Percentiles rank a stretch among this genome's conserved stretches.
phyloP scores from a whole-genome alignment of 2,113 vertebrate species.

The Nicator chloris region DNA sequence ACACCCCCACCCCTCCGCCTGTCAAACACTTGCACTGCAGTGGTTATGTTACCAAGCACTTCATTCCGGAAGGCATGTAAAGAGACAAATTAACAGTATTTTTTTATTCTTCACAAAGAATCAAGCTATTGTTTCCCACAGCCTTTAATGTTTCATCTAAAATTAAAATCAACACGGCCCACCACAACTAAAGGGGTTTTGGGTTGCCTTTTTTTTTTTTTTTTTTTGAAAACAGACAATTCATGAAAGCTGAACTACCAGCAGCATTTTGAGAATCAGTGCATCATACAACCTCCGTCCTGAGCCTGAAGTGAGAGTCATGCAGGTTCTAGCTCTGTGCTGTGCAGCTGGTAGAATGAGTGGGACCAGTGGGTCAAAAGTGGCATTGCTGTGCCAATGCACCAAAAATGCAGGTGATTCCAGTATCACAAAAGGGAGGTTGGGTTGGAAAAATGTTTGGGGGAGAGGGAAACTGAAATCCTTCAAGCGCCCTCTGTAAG shows the following conservation, averaged over 20 bases:
- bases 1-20: not conserved
- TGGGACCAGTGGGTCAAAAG: not conserved
- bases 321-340: not conserved
- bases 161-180: not conserved
- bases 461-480: not conserved
- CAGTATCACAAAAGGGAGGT: not conserved
- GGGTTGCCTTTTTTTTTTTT: too few relatives aligned
- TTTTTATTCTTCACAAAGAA: not conserved
- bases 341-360: not conserved
- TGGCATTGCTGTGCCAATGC: rapidly evolving
- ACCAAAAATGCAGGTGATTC: not conserved
- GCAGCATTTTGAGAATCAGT: not conserved
- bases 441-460: not conserved
- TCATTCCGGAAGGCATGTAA: not conserved
- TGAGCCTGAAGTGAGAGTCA: not conserved
- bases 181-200: not conserved
- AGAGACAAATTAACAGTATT: not conserved
- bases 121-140: not conserved
- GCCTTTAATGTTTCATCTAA: not conserved
- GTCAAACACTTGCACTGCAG: not conserved
- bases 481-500: not conserved
- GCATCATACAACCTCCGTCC: not conserved
- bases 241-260: not conserved
- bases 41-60: not conserved
- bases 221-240: not conserved